Evolutionary conservation across 1,140 invertebrate species (phyloP), one percentile per base, ranked within the genome.

Genomic region (Drosophila truncata): DNA sequence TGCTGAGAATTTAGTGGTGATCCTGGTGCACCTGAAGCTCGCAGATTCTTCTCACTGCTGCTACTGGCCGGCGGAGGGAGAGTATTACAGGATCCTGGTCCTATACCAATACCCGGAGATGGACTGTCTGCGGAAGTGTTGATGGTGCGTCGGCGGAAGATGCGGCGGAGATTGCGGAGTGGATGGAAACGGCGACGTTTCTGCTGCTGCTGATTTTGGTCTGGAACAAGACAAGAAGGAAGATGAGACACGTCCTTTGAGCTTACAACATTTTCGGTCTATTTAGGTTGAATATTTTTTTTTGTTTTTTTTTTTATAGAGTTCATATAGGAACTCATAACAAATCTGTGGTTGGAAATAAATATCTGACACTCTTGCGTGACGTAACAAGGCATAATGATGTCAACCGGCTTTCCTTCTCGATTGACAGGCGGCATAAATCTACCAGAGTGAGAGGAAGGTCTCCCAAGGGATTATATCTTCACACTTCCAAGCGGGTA

Each of bases 181-280:
- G 92, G 92, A 82, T 93, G 92, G 49, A 93, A 93, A 18, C 91
- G 83, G 13, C 92, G 91, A 16, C 92, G 82, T 52, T 93, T 92
- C 50, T 91, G 88, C 60, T 85, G 88, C 58, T 92, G 82, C 20
- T 78, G 61, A 50, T 31, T 50, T 59, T 78, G 82, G 16, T 90
- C 84, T 87, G 50, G 18, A 87, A 75, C 23, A 46, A 72, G 42
- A 14, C 23, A 54, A 65, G 37, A 16, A n/a, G 31, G 11, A 64
- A 18, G 50, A 37, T 20, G 10, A 63, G 58, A 25, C 25, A 58
- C 27, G 10, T 9, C 31, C 42, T 27, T 71, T 35, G 67, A 71
- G 46, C 46, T 52, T 13, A 61, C 62, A 44, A 60, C 75, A 82
- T 71, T 35, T 70, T 54, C 18, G 20, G 42, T 20, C 42, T 44